Evolutionary conservation across 2,888 invertebrate genomes (phyloP), one percentile per base, ranked within the genome.

Genomic region (Dryobota labecula): DNA sequence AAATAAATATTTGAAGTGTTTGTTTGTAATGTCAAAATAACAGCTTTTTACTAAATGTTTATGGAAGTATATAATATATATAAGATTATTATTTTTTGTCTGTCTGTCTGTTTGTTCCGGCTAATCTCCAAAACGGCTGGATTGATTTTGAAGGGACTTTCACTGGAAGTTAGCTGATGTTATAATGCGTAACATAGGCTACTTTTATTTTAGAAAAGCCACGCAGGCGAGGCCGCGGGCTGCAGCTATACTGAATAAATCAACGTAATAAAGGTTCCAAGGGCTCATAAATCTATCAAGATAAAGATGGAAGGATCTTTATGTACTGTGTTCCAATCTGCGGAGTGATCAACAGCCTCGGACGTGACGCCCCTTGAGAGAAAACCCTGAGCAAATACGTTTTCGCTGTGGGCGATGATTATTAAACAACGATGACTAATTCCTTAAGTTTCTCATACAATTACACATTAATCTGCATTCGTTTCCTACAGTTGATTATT

Each of bases 361-460:
- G 76, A 93, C 93, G 94, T 94, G 94, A 92, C 47, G 89, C 62
- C 88, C 92, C 91, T 93, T 92, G 91, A 92, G 80, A 84, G 58
- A 67, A 85, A 89, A 89, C 90, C 90, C 85, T 89, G 90, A 89
- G 78, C 72, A 51, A 76, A 49, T 78, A 77, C 71, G 74, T 88
- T 91, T 90, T 91, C 88, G 89, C 84, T 78, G 63, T 85, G 57
- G 11, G 7, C 47, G 6, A 41, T 53, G 54, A 63, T 77, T 78
- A 66, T 73, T 60, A 78, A 73, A 77, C 73, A 71, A 73, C 73
- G 45, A 64, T 76, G 45, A 77, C 63, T 58, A 73, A 80, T 75
- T 74, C 47, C 30, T 56, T 74, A 47, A 43, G 49, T 61, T 64
- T 70, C 61, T 51, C 41, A 38, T 65, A 61, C 71, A 70, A 72